Evolutionary conservation across 2,888 invertebrate species (phyloP).

Genomic region (Rhodophaea formosa): DNA sequence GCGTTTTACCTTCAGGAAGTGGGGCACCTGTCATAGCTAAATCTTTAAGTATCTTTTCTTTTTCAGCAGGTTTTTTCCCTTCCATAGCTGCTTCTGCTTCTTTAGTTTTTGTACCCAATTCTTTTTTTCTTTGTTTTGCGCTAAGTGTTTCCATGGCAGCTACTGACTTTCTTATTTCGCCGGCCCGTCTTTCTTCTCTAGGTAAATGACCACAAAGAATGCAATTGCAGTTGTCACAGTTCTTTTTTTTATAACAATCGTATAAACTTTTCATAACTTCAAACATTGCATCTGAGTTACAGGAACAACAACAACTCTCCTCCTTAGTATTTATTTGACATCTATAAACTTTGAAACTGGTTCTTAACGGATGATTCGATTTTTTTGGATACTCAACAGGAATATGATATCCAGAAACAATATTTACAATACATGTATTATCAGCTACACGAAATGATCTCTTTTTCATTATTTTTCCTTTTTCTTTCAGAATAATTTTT

Average conservation of each 20-base stretch:
- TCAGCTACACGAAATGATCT: slow-evolving; percentile 24
- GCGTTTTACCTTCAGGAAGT: slow-evolving; percentile 36
- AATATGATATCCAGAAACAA: slow-evolving; percentile 27
- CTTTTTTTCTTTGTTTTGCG: slow-evolving; percentile 24
- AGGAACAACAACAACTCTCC: slow-evolving; percentile 56
- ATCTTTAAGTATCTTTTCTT: slow-evolving; percentile 27
- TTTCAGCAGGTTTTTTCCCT: slow-evolving; percentile 28
- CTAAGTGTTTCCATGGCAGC: slow-evolving; percentile 25
- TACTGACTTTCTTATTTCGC: slow-evolving; percentile 35
- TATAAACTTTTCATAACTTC: slow-evolving; percentile 70
- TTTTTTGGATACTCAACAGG: slow-evolving; percentile 21
- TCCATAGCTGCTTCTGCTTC: slow-evolving; percentile 21
- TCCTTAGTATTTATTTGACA: slow-evolving; percentile 46
- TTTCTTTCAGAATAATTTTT: slow-evolving; percentile 24
- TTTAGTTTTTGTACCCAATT: slow-evolving; percentile 22
- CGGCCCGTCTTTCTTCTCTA: slow-evolving; percentile 35
- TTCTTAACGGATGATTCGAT: slow-evolving; percentile 17
- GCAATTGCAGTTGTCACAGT: slow-evolving; percentile 60
- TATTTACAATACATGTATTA: slow-evolving; percentile 31
- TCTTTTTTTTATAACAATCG: slow-evolving; percentile 65
- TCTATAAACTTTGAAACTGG: slow-evolving; percentile 37
- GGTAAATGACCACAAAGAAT: slow-evolving; percentile 56
- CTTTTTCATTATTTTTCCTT: slow-evolving; percentile 22
- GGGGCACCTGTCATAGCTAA: slow-evolving; percentile 25
- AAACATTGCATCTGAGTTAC: slow-evolving; percentile 68